Base-by-base conservation (phyloP, 2,797 vertebrate genomes). In the Dromococcyx pavoninus region DNA sequence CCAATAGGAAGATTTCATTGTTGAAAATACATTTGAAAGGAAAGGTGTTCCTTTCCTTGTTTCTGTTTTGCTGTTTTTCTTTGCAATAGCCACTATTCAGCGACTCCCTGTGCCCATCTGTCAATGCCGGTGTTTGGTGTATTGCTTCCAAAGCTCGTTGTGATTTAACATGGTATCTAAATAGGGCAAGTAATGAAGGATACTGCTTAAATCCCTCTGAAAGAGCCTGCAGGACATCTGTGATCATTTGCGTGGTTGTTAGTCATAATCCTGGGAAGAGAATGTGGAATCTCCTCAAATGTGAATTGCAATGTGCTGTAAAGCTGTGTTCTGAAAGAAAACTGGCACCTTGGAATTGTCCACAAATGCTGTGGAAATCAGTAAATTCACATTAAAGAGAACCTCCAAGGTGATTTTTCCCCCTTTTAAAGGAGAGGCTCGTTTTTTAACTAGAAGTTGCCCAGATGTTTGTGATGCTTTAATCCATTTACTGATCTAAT, bases 161-260 rank as follows among this genome's bases (percentile, higher is more conserved):
- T 96, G 97, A 97, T 98, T 98, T 60, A 88, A 50, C 39, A 2
- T 97, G 98, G 98, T 98, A 96, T 97, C 97, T 98, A 97, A 98
- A 97, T 98, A 97, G 98, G 98, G 98, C 97, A 97, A 96, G 97
- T 96, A 94, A 96, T 86, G 97, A 97, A 96, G 97, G 95, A 92
- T 93, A 75, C 76, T 12, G 94, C 81, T 66, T 39, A 86, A 96
- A 93, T 77, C 92, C 94, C 96, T 86, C 44, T 0, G 92, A 96
- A 92, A 97, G 94, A 97, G 97, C 96, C 97, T 97, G 98, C 98
- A 96, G 96, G 98, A 97, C 98, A 98, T 98, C 98, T 98, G 98
- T 97, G 98, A 93, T 96, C 94, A 57, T 84, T 78, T 84, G 78
- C 96, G 96, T 90, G 58, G 56, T 98, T 97, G 96, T 48, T 97